Evolutionary conservation across 2,888 invertebrate genomes (phyloP), one percentile per base, ranked within the genome.

Genomic region (Drosophila paramelanica): DNA sequence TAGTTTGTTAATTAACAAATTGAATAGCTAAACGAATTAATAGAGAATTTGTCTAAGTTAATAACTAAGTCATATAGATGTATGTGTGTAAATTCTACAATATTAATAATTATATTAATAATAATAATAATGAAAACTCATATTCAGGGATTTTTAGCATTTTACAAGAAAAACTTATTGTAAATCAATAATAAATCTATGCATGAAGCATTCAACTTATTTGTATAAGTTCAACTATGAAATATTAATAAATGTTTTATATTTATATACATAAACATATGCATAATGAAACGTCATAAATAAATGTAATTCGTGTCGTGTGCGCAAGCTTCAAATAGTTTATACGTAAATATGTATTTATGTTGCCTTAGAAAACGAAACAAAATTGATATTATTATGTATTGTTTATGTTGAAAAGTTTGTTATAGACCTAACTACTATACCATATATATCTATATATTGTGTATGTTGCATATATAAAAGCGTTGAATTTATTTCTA

Each of bases 121-220:
- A 75, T 71, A 66, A 64, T 70, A 64, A 60, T 64, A 52, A 69
- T 60, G 81, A 88, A 76, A 91, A 91, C 83, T 89, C 90, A 91
- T 90, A 90, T 92, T 91, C 92, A 91, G 92, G 92, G 92, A 92
- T 90, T 90, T 89, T 91, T 91, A 91, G 91, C 91, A 91, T 91
- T 91, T 91, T 91, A 90, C 89, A 69, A 68, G 66, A 20, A 67
- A 61, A 61, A 65, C 36, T 74, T 68, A 60, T 33, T 67, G 64
- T 67, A 77, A 83, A 70, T 45, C 51, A 51, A 73, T 49, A 67
- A 73, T 65, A 62, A 64, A 71, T 62, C 33, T 51, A 58, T 57
- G 45, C 56, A 47, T 62, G 45, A 72, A 65, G 53, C 80, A 83
- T 68, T 59, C 70, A 66, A 79, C 64, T 65, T 67, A 77, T 45